phyloP scores from a whole-genome alignment of 2,113 vertebrate genomes.

The Hymenochirus boettgeri region DNA sequence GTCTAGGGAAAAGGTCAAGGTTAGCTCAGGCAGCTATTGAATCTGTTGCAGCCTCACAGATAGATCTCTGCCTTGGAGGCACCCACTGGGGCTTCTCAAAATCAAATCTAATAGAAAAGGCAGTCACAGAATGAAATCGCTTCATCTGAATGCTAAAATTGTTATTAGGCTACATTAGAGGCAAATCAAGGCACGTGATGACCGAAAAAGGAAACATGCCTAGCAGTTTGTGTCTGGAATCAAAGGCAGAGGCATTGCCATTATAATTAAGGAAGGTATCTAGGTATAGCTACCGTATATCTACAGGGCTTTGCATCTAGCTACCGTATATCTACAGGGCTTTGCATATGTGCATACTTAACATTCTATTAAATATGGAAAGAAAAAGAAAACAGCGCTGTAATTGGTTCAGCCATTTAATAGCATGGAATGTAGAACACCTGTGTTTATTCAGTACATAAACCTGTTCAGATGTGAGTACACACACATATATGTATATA shows the following conservation, averaged over 20 bases:
- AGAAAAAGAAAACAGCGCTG: not conserved
- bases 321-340: not conserved
- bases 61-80: slow-evolving; percentile 82
- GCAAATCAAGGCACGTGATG: slow-evolving; percentile 68
- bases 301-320: too few species aligned
- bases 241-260: slow-evolving; percentile 67
- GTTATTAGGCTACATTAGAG: slow-evolving; percentile 83
- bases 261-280: slow-evolving; percentile 49
- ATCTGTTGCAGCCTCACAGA: slow-evolving; percentile 79
- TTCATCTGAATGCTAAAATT: slow-evolving; percentile 90
- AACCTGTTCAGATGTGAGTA: too few species aligned
- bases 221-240: slow-evolving; percentile 68
- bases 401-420: too few species aligned
- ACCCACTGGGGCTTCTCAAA: slow-evolving; percentile 83
- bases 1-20: slow-evolving; percentile 88
- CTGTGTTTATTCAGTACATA: not conserved
- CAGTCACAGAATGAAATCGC: slow-evolving; percentile 79
- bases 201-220: slow-evolving; percentile 69
- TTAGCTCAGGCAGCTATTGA: slow-evolving; percentile 83
- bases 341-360: not conserved
- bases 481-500: too few species aligned
- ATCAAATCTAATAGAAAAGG: slow-evolving; percentile 84
- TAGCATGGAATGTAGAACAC: not conserved
- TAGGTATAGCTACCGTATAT: not conserved
- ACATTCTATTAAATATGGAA: slow-evolving; percentile 11